phyloP scores from a whole-genome alignment of 1,140 invertebrate species.

The Halesus radiatus region DNA sequence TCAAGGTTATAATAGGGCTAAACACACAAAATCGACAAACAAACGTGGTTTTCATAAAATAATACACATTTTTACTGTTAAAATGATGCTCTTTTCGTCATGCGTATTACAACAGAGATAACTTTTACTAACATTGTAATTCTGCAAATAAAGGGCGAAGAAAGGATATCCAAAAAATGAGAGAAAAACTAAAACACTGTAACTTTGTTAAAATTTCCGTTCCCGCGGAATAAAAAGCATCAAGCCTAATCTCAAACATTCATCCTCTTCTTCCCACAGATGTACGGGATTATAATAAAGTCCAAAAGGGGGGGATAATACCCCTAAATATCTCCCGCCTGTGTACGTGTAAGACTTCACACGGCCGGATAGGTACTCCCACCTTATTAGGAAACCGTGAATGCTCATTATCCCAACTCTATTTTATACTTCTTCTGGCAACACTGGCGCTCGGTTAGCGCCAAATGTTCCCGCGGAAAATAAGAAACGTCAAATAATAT shows the following conservation, averaged over 20 bases:
- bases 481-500: neutral
- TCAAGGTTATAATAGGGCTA: too few species aligned
- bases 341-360: constrained; percentile 33
- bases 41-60: too few species aligned
- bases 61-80: neutral
- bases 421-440: constrained; percentile 27
- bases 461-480: constrained; percentile 20
- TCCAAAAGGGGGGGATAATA: neutral
- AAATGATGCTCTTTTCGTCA: neutral
- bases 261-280: constrained; percentile 8
- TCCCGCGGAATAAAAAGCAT: neutral
- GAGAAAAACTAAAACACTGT: neutral
- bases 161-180: neutral
- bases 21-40: too few species aligned
- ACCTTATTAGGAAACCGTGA: constrained; percentile 37
- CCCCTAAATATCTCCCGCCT: constrained; percentile 14
- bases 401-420: constrained; percentile 36
- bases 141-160: neutral
- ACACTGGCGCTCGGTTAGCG: constrained; percentile 22
- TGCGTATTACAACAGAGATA: neutral
- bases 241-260: constrained; percentile 23
- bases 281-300: constrained; percentile 31
- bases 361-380: constrained; percentile 23
- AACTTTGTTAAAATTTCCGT: neutral
- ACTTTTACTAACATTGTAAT: neutral